phyloP scores from a whole-genome alignment of 2,113 vertebrate species.

The Athene cunicularia region DNA sequence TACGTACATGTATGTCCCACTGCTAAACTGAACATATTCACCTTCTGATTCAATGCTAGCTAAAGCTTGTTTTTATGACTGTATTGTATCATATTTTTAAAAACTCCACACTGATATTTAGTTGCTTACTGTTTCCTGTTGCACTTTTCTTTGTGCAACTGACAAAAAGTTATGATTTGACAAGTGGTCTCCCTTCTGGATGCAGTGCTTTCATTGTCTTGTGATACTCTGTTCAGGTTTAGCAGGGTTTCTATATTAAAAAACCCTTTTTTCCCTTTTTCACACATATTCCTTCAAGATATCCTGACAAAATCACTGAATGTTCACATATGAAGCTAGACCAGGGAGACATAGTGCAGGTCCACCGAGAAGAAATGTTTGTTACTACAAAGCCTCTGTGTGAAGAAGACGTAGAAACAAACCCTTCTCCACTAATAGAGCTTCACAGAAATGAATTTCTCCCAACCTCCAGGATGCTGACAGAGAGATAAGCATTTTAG shows the following conservation, averaged over 20 bases:
- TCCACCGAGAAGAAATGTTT: neutral
- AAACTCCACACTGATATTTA: accelerated
- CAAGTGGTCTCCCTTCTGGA: neutral
- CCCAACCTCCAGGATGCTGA: neutral
- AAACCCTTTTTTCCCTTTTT: neutral
- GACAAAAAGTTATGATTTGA: neutral
- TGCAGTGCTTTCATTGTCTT: neutral
- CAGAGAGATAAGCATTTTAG: neutral
- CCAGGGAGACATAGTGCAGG: accelerated
- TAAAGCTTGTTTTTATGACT: neutral
- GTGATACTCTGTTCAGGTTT: neutral
- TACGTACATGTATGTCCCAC: neutral
- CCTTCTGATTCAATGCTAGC: neutral
- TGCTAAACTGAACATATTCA: neutral
- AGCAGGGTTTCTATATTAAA: neutral
- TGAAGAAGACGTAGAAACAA: neutral
- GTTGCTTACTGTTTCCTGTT: neutral
- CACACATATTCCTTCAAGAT: neutral
- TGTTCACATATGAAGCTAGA: neutral
- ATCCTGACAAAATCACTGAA: neutral
- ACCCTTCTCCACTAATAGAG: neutral
- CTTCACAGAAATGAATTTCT: neutral
- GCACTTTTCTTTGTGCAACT: neutral
- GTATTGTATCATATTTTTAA: neutral
- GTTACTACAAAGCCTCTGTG: neutral